phyloP scores from a whole-genome alignment of 2,888 invertebrate species.

The Acronicta alni region DNA sequence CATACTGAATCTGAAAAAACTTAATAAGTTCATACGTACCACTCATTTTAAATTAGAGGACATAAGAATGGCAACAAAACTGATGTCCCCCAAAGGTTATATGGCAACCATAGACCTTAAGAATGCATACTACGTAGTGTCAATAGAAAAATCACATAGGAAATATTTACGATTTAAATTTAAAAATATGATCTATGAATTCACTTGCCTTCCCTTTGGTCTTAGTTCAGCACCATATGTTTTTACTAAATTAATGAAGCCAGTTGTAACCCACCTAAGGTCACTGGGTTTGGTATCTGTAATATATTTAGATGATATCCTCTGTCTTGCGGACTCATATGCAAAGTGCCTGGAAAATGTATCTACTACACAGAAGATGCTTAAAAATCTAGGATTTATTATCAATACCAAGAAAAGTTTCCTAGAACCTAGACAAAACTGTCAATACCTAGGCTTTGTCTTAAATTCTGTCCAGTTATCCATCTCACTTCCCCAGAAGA shows the following conservation, averaged over 20 bases:
- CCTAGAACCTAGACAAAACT: conserved; percentile 19
- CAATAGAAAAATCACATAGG: conserved; percentile 4
- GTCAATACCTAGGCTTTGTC: conserved; percentile 39
- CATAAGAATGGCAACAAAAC: conserved; percentile 34
- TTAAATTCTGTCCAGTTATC: conserved; percentile 24
- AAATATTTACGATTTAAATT: conserved; percentile 21
- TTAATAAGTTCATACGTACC: conserved; percentile 11
- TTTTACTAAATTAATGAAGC: conserved; percentile 41
- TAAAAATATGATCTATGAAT: conserved; percentile 20
- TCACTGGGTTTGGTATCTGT: conserved; percentile 25
- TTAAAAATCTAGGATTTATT: too few species aligned
- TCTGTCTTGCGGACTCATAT: conserved; percentile 16
- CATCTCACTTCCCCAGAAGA: conserved; percentile 36
- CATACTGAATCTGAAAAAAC: conserved; percentile 28
- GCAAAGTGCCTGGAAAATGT: too few species aligned
- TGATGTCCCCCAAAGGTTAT: conserved; percentile 19
- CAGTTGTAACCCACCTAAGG: conserved; percentile 26
- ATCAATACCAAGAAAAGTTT: too few species aligned
- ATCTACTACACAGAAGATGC: too few species aligned
- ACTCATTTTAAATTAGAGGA: conserved; percentile 45
- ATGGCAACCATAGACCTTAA: conserved; percentile 37
- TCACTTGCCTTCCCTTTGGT: conserved; percentile 28
- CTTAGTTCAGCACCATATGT: conserved; percentile 31
- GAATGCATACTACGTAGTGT: conserved; percentile 32
- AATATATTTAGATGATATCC: conserved; percentile 39